A percentile compares a stretch with the other conserved stretches of the same genome.
phyloP scores from a whole-genome alignment of 2,797 vertebrate genomes.

The Sylvilagus floridanus region DNA sequence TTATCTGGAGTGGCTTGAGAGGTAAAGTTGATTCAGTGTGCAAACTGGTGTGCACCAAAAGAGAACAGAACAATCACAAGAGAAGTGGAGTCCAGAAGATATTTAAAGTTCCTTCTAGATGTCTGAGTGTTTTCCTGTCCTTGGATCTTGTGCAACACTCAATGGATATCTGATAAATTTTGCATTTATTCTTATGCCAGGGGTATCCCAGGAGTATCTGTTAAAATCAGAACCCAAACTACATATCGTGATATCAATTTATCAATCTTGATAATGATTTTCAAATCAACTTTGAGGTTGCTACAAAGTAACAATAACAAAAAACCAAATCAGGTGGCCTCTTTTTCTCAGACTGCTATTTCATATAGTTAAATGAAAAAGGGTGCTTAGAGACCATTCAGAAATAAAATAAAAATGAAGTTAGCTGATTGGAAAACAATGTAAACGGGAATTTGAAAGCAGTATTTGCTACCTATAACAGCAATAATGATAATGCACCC shows the following conservation, averaged over 20 bases:
- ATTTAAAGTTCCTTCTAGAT: neutral
- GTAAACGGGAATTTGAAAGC: slow-evolving; percentile 33
- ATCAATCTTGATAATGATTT: neutral
- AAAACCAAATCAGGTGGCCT: neutral
- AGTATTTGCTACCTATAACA: slow-evolving; percentile 3
- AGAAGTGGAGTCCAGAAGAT: neutral
- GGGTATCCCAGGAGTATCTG: neutral
- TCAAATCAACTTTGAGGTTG: slow-evolving; percentile 44
- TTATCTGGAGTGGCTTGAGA: slow-evolving; percentile 30
- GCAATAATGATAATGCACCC: neutral
- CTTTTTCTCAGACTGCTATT: slow-evolving; percentile 22
- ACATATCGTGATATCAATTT: neutral
- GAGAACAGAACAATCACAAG: neutral
- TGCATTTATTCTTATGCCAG: slow-evolving; percentile 25
- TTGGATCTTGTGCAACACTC: neutral
- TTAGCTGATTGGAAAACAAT: neutral
- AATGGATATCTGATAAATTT: neutral
- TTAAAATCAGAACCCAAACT: slow-evolving; percentile 42
- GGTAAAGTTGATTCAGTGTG: neutral
- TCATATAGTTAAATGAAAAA: slow-evolving; percentile 24
- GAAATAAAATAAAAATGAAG: slow-evolving; percentile 11
- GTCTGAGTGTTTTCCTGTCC: neutral
- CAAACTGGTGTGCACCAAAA: neutral
- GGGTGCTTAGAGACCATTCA: neutral
- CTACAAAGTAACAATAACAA: slow-evolving; percentile 9